These are phyloP conservation scores for Anastrepha obliqua DNA, from an alignment of 1,140 invertebrate species.

Conservation along the genomic window DNA sequence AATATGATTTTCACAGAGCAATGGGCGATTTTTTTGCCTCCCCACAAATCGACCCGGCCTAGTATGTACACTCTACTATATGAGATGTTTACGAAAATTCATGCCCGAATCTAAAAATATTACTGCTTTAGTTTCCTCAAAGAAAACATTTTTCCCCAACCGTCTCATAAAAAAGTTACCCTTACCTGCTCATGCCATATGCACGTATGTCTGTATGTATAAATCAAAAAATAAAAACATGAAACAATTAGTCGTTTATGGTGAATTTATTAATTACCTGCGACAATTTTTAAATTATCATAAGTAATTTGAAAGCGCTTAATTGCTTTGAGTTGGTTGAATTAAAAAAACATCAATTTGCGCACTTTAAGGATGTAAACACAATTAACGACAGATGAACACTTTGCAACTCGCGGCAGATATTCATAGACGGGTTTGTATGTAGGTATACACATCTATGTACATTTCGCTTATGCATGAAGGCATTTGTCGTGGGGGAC, in stretches of 20 bases:
- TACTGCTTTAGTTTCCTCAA: too few species aligned
- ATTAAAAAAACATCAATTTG: slow-evolving; percentile 55
- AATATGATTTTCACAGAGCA: too few species aligned
- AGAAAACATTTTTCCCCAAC: too few species aligned
- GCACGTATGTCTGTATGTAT: background rate
- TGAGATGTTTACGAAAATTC: too few species aligned
- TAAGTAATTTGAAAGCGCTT: slow-evolving; percentile 53
- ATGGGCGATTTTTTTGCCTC: too few species aligned
- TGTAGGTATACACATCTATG: background rate
- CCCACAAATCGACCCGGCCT: too few species aligned
- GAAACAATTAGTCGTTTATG: background rate
- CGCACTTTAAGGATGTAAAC: slow-evolving; percentile 56
- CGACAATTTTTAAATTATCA: slow-evolving; percentile 41
- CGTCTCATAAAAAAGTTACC: too few species aligned
- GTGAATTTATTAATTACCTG: slow-evolving; percentile 49
- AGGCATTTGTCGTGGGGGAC: background rate
- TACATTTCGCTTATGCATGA: background rate
- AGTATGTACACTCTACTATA: too few species aligned
- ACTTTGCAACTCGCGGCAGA: slow-evolving; percentile 18
- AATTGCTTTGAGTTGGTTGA: slow-evolving; percentile 45
- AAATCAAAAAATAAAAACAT: background rate
- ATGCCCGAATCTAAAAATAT: too few species aligned
- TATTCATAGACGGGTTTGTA: background rate
- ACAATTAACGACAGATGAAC: slow-evolving; percentile 57
- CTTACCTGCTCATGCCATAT: too few species aligned